phyloP scores from a whole-genome alignment of 1,140 invertebrate species.

The Pygmarrhopalites habei region DNA sequence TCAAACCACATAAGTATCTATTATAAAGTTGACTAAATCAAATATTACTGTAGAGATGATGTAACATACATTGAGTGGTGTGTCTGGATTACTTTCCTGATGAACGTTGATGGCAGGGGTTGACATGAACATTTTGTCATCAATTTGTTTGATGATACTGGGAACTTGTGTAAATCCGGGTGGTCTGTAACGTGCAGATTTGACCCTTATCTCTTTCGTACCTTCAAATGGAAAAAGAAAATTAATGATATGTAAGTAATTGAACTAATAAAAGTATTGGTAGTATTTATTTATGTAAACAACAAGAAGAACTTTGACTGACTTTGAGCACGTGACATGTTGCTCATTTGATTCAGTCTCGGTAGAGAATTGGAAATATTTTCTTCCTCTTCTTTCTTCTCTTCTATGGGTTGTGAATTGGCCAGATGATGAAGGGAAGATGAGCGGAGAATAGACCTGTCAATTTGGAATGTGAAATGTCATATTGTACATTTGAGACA shows the following conservation, averaged over 20 bases:
- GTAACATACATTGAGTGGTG: slow-evolving; percentile 10
- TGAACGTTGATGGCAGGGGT: slow-evolving; percentile 35
- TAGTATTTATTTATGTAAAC: not conserved
- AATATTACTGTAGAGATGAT: too few species aligned
- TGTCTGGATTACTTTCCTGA: slow-evolving; percentile 11
- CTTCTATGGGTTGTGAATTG: slow-evolving; percentile 33
- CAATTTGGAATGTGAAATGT: too few species aligned
- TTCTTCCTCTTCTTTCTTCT: slow-evolving; percentile 35
- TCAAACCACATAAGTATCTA: too few species aligned
- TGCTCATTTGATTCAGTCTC: slow-evolving; percentile 28
- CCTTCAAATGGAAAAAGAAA: slow-evolving; percentile 15
- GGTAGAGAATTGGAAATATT: slow-evolving; percentile 33
- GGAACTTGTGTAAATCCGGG: slow-evolving; percentile 59
- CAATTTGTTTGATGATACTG: slow-evolving; percentile 27
- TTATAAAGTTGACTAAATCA: too few species aligned
- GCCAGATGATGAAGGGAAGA: slow-evolving; percentile 38
- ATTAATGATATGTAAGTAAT: not conserved
- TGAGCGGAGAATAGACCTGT: slow-evolving; percentile 36
- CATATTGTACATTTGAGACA: too few species aligned
- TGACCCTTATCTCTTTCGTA: slow-evolving; percentile 55
- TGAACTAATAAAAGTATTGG: slow-evolving; percentile 5
- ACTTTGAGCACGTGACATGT: slow-evolving; percentile 36
- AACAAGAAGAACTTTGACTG: too few species aligned
- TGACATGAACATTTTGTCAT: slow-evolving; percentile 31
- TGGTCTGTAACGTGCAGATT: slow-evolving; percentile 75